Conservation (phyloP, 2,113 vertebrate genomes). For the Recurvirostra avosetta region DNA sequence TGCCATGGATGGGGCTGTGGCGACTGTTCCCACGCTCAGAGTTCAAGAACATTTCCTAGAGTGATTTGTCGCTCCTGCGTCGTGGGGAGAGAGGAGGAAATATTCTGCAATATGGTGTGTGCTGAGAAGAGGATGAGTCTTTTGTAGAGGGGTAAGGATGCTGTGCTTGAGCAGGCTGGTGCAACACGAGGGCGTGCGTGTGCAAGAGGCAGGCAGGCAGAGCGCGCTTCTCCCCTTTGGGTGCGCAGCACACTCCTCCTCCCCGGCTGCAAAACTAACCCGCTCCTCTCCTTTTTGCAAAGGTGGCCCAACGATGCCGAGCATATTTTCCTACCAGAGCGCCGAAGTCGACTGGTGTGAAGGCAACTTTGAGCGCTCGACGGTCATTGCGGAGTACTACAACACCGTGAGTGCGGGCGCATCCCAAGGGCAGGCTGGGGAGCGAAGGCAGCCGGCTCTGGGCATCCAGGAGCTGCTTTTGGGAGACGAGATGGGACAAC, state of each 20-base stretch:
- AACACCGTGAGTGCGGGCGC: constrained; percentile 83
- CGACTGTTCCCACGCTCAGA: neutral
- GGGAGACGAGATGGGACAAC: neutral
- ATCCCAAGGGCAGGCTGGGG: neutral
- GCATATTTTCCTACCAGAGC: constrained; percentile 87
- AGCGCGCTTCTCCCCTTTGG: fast-evolving
- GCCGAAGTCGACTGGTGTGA: constrained; percentile 98
- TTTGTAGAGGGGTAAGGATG: neutral
- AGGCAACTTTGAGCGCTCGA: constrained; percentile 85
- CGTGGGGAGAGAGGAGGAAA: neutral
- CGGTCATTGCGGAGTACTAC: constrained; percentile 89
- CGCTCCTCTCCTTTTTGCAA: neutral
- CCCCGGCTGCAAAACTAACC: neutral
- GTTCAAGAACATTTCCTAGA: neutral
- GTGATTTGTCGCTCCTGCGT: neutral
- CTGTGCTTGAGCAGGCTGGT: neutral
- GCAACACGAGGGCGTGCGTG: fast-evolving
- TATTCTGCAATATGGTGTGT: fast-evolving
- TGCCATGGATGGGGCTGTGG: neutral
- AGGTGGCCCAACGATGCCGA: constrained; percentile 70
- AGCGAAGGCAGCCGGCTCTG: fast-evolving
- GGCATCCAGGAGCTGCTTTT: neutral
- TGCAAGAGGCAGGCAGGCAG: neutral
- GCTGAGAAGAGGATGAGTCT: neutral
- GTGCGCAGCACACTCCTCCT: neutral